These are phyloP conservation scores for Callospermophilus lateralis DNA, from an alignment of 2,113 vertebrate genomes.

Conservation along the genomic window DNA sequence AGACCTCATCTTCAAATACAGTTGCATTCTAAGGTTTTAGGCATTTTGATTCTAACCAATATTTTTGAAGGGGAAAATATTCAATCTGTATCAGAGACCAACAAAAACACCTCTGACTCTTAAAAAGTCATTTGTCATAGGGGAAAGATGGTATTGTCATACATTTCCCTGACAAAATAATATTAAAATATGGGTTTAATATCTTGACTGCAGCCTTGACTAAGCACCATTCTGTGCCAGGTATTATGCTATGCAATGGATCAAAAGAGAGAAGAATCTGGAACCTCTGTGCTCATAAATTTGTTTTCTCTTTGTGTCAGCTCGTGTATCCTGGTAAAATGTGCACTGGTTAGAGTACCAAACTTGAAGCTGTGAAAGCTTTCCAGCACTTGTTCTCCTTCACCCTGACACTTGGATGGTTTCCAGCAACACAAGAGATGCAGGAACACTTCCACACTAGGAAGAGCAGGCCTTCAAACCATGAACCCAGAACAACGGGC, in stretches of 20 bases:
- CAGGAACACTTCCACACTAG: rapidly evolving
- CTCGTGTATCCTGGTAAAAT: neutral
- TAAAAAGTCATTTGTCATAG: conserved; percentile 1
- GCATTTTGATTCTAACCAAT: neutral
- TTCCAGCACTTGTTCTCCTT: neutral
- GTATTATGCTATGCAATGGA: too few relatives aligned
- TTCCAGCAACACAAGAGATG: neutral
- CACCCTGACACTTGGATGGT: neutral
- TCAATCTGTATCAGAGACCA: neutral
- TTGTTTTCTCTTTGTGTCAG: neutral
- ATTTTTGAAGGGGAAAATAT: neutral
- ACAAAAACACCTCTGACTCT: neutral
- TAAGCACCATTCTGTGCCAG: neutral
- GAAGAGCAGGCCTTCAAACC: neutral
- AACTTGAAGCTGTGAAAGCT: neutral
- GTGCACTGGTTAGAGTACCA: neutral
- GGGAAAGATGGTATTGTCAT: neutral
- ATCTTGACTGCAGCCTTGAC: neutral
- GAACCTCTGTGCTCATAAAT: neutral
- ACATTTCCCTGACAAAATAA: neutral
- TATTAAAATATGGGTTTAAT: neutral
- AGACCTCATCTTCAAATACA: neutral
- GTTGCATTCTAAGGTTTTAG: neutral
- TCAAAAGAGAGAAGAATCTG: neutral
- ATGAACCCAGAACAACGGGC: neutral